Conservation (phyloP, 2,888 invertebrate species). For the Macroteleia sp. region DNA sequence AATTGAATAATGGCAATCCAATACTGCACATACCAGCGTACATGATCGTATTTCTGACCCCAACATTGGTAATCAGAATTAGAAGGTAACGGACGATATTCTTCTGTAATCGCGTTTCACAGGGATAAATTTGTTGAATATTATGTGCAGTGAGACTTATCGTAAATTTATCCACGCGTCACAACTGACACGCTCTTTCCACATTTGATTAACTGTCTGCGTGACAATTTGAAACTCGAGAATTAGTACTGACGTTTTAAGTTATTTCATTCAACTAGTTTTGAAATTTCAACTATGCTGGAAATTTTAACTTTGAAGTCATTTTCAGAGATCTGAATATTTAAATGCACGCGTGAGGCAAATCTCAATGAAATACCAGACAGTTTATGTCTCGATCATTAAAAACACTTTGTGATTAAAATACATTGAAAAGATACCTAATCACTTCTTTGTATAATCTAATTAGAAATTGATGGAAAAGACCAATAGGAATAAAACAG, state of each 20-base stretch:
- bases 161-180: slow-evolving; percentile 31
- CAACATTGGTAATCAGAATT: slow-evolving; percentile 12
- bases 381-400: too few species aligned
- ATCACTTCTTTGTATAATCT: too few species aligned
- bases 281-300: slow-evolving; percentile 4
- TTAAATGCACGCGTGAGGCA: too few species aligned
- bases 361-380: too few species aligned
- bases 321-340: too few species aligned
- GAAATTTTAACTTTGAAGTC: too few species aligned
- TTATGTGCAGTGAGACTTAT: slow-evolving; percentile 10
- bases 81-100: slow-evolving; percentile 1
- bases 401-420: too few species aligned
- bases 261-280: slow-evolving; percentile 18
- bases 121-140: slow-evolving; percentile 24
- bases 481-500: too few species aligned
- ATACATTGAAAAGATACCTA: too few species aligned
- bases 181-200: slow-evolving; percentile 19
- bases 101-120: slow-evolving; percentile 16
- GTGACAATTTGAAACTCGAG: slow-evolving; percentile 23
- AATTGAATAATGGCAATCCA: slow-evolving; percentile 52
- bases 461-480: too few species aligned
- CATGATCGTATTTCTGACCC: slow-evolving; percentile 43
- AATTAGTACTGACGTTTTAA: slow-evolving; percentile 10
- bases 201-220: slow-evolving; percentile 33
- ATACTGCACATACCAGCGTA: slow-evolving; percentile 18